Base-by-base conservation (phyloP, 2,888 invertebrate genomes). In the Rhagonycha fulva region DNA sequence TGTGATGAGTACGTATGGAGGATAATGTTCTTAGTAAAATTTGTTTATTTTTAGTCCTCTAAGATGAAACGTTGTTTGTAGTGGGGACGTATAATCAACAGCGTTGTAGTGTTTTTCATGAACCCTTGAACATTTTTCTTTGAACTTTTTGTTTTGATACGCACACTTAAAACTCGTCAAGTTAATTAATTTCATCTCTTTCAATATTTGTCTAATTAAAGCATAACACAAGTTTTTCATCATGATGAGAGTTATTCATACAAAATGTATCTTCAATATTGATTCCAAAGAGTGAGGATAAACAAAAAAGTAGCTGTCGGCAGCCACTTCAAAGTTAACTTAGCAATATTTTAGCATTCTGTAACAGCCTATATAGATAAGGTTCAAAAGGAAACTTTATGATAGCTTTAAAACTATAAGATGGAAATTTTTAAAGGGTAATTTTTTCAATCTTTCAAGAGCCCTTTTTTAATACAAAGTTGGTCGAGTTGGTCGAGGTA, bases 341-440 rank as follows among this genome's bases (percentile, higher is more conserved):
- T 74, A 60, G 63, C 32, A 69, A 74, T 70, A 74, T 74, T 74
- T 74, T 74, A 74, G 70, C 70, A 74, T 74, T 74, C 70, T 26
- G 47, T 26, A 74, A 74, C 74, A 70, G 70, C 66, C 74, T 62
- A 47, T 60, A 30, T 67, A 62, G 66, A 74, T 74, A 60, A 63
- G 74, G 47, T 74, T 74, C 74, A 74, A 74, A 74, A 66, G 73
- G 32, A 70, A 74, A 69, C 69, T 74, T 74, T 62, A 47, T 60
- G 69, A 66, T 74, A 60, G 60, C 70, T 74, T 70, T 63, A 62
- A 68, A 74, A 70, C 70, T 70, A 70, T 70, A 70, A 70, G 70
- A 74, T 70, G 66, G 30, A 74, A 32, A 74, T 70, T 74, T 30
- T 68, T 71, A 71, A 47, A 47, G 47, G 47, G n/a, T 47, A 47